Base-by-base conservation (phyloP, 2,888 invertebrate species). In the Diarsia mendica region DNA sequence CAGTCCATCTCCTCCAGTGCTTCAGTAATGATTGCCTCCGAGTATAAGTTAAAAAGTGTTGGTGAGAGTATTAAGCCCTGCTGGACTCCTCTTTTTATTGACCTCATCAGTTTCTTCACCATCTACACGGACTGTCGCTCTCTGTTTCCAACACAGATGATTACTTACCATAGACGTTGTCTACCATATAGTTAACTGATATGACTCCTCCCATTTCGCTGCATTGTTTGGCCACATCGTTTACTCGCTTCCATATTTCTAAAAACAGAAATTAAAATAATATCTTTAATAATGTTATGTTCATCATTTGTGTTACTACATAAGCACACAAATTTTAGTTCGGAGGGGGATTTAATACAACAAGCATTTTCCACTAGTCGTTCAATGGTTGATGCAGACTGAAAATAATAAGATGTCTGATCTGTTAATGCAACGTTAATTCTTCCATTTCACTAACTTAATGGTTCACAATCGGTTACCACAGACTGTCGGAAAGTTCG, bases 191-290 rank as follows among this genome's bases (percentile, higher is more conserved):
- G 0, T 85, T 83, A 0, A 89, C 91, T 0, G 93, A 88, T 3
- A 93, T 89, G 0, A 93, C 93, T 10, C 95, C 95, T 3, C 93
- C 94, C 0, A 90, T 79, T 15, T 85, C 86, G 49, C 92, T 90
- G 66, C 93, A 92, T 49, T 91, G 86, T 11, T 91, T 88, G 0
- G 93, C 90, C 20, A 92, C 28, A 0, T 94, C 92, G 49, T 84
- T 89, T 3, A 95, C 83, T 0, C 87, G 84, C 4, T 86, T 84
- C 94, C 94, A 95, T 75, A 95, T 72, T 87, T 93, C 95, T 95
- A 81, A 11, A 90, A 90, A 53, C 13, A 80, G 2, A 67, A 49
- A 53, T 18, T 49, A 3, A 69, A 23, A 67, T 9, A 39, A 8
- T 5, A 23, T 23, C 3, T 48, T 49, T 67, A 15, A 48, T 48